phyloP scores from a whole-genome alignment of 1,140 invertebrate genomes.

The Pristionchus pacificus region DNA sequence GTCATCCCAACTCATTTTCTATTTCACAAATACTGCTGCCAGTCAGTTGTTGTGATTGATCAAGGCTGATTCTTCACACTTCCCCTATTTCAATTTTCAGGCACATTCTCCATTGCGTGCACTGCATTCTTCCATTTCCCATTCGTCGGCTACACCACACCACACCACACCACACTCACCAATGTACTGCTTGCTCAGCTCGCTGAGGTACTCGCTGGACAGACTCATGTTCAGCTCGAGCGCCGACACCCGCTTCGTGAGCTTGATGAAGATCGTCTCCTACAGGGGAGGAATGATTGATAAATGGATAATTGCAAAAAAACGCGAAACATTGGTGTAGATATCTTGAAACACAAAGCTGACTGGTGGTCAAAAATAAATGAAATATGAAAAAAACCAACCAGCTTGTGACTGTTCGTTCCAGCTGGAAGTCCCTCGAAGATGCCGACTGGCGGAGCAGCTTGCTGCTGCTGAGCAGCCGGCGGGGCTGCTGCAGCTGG shows the following conservation, averaged over 20 bases:
- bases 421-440: conserved; percentile 34
- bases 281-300: conserved; percentile 65
- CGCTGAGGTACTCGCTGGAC: conserved; percentile 88
- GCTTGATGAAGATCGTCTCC: conserved; percentile 86
- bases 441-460: not conserved
- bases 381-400: too few species aligned
- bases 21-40: too few species aligned
- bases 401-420: not conserved
- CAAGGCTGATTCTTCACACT: too few species aligned
- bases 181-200: conserved; percentile 85
- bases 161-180: not conserved
- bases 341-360: too few species aligned
- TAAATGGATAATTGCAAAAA: conserved; percentile 8
- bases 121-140: too few species aligned
- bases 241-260: conserved; percentile 90
- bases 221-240: conserved; percentile 92
- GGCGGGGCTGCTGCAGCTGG: not conserved
- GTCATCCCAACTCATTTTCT: too few species aligned
- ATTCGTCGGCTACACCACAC: too few species aligned
- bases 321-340: too few species aligned
- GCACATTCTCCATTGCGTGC: too few species aligned
- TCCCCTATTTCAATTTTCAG: too few species aligned
- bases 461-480: not conserved
- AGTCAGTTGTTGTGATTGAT: too few species aligned
- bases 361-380: too few species aligned